phyloP scores from a whole-genome alignment of 2,113 vertebrate species.

The Emydocephalus ijimae region DNA sequence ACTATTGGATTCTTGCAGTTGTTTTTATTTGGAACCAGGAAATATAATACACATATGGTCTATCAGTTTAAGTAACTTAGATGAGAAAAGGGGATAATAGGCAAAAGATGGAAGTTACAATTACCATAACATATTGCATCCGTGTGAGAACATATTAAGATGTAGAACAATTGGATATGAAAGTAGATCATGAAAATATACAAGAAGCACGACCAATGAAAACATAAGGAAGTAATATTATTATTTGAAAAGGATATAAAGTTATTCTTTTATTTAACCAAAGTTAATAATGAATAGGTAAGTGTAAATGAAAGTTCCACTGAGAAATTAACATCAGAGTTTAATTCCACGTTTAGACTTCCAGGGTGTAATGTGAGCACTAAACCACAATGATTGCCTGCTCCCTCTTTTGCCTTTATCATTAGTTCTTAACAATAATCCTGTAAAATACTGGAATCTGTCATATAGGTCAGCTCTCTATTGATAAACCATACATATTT shows the following conservation, averaged over 20 bases:
- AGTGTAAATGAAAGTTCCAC: not conserved
- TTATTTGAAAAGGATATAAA: slow-evolving; percentile 5
- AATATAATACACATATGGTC: not conserved
- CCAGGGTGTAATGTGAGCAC: not conserved
- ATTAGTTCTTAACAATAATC: not conserved
- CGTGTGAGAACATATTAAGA: not conserved
- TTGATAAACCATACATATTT: not conserved
- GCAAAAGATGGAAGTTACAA: not conserved
- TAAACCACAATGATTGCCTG: not conserved
- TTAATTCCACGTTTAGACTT: not conserved
- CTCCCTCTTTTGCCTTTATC: not conserved
- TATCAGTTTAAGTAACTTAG: not conserved
- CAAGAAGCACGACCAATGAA: not conserved
- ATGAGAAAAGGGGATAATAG: not conserved
- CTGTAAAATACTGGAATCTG: not conserved
- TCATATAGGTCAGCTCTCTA: not conserved
- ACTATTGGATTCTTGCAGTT: not conserved
- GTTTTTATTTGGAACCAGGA: not conserved
- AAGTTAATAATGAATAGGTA: not conserved
- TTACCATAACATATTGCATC: not conserved
- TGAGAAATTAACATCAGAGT: not conserved
- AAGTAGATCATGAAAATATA: not conserved
- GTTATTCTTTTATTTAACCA: not conserved
- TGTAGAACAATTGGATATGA: not conserved
- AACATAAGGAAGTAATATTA: not conserved